These are phyloP conservation scores for Heterodera filipjevi DNA, from an alignment of 2,888 invertebrate genomes.

Conservation along the genomic window DNA sequence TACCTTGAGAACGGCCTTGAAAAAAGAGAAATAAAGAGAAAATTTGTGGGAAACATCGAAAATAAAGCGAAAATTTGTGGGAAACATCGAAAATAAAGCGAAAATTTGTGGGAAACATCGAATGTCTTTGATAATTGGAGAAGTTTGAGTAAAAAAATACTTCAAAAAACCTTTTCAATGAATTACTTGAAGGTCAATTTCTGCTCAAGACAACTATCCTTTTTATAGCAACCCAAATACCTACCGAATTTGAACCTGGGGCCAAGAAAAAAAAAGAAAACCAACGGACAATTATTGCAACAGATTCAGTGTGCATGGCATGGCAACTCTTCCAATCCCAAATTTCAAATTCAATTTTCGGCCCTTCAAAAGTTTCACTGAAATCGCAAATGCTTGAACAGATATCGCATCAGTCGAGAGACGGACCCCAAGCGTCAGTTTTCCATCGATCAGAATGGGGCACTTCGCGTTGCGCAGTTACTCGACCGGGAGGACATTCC, in stretches of 20 bases:
- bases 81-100: not conserved
- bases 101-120: not conserved
- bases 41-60: not conserved
- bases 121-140: too few relatives aligned
- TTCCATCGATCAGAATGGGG: conserved; percentile 89
- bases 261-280: too few relatives aligned
- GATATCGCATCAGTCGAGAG: conserved; percentile 78
- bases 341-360: not conserved
- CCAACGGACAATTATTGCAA: too few relatives aligned
- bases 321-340: not conserved
- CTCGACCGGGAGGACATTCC: conserved; percentile 92
- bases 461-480: conserved; percentile 87
- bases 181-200: too few relatives aligned
- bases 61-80: not conserved
- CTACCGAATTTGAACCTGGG: too few relatives aligned
- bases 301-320: too few relatives aligned
- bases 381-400: conserved; percentile 38
- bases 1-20: conserved; percentile 8
- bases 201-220: too few relatives aligned
- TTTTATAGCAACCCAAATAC: too few relatives aligned
- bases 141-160: too few relatives aligned
- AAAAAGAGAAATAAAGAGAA: not conserved
- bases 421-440: conserved; percentile 92
- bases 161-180: too few relatives aligned
- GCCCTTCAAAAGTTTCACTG: not conserved